Base-by-base conservation (phyloP, 1,140 invertebrate species). In the Meteorus sp. region DNA sequence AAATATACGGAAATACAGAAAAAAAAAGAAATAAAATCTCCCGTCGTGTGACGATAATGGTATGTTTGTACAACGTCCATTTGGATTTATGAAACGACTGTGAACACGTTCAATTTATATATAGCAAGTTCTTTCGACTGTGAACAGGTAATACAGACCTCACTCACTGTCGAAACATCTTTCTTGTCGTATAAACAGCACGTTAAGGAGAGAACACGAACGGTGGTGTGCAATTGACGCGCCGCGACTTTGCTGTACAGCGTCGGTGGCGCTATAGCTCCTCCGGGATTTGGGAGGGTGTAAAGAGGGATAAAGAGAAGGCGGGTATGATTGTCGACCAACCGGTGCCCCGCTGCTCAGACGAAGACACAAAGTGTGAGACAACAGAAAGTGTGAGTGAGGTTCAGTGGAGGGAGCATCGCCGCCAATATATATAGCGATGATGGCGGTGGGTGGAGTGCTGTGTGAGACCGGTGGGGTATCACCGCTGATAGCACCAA, bases 161-260 rank as follows among this genome's bases (percentile, higher is more conserved):
- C n/a, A n/a, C n/a, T n/a, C n/a, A n/a, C n/a, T n/a, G n/a, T n/a
- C n/a, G n/a, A n/a, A n/a, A n/a, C n/a, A n/a, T n/a, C n/a, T n/a
- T n/a, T n/a, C n/a, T n/a, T n/a, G n/a, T n/a, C n/a, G n/a, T n/a
- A n/a, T n/a, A n/a, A n/a, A n/a, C n/a, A n/a, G n/a, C n/a, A n/a
- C n/a, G n/a, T n/a, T n/a, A n/a, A 25, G 44, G 53, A 54, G 60
- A 60, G 61, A 62, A 67, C 64, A 60, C 66, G 58, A 54, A 56
- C 43, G 56, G 58, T 59, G 53, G 62, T 48, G 68, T 59, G 65
- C 59, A 64, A 66, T 71, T 67, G 63, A 61, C 59, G 64, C 59
- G 43, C 35, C 60, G 51, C 57, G 60, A 51, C 56, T 59, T 59
- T 15, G 48, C 9, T 13, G 20, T 31, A 22, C 33, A 33, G 43